Evolutionary conservation across 2,113 vertebrate genomes (phyloP), one percentile per base, ranked within the genome.

Genomic region (Mirza zaza): DNA sequence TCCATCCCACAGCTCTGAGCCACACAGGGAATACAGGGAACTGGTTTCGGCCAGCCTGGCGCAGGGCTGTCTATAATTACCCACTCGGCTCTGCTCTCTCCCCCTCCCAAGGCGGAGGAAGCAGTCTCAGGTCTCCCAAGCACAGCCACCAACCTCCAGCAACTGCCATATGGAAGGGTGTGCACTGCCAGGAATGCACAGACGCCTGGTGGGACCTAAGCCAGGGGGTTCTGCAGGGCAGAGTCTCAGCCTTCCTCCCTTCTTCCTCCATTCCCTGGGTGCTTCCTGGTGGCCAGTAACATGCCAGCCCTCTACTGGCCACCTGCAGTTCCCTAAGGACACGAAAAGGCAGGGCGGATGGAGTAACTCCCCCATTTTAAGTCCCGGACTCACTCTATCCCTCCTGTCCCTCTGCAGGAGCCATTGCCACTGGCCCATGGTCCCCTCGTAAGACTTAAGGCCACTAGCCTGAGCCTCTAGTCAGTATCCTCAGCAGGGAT

Each of bases 31-130:
- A 95, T 34, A 93, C 57, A 96, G 86, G 77, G 87, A 94, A 71
- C 97, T 59, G 83, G 82, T 73, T 85, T 32, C 77, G 97, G 92
- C 96, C 2, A 0, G 97, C 92, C 96, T 75, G 82, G 59, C 10
- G 20, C 57, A 91, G 57, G 81, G 93, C 79, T 76, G 93, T 90
- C 96, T 97, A 95, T 96, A 97, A 97, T 97, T 96, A 97, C 96
- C 57, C 9, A 0, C 80, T 59, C 67, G 4, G 67, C 23, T 65
- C 25, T 87, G 82, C 93, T 65, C 71, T 39, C 59, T 63, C 93
- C 67, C 76, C 15, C 68, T 85, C 81, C 45, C 59, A 36, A 34
- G 20, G 71, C 20, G 75, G 95, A 97, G 97, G 97, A 90, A 97
- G 95, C 92, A 71, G 95, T 36, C 92, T 97, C 87, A 94, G 97